phyloP scores from a whole-genome alignment of 2,797 vertebrate species.

The Catharus ustulatus region DNA sequence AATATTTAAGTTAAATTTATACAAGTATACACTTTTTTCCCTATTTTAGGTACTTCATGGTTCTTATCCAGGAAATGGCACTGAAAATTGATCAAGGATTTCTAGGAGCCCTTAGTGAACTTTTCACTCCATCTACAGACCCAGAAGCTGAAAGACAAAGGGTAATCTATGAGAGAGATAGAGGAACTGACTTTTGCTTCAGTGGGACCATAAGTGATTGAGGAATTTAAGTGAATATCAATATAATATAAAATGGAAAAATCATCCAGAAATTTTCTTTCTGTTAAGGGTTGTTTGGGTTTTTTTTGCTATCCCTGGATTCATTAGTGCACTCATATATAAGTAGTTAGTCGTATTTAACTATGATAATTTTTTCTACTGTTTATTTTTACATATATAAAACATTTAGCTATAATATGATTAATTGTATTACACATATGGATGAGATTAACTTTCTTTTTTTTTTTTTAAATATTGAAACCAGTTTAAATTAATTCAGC shows the following conservation, averaged over 20 bases:
- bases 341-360: background rate
- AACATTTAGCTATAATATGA: background rate
- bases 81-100: conserved; percentile 95
- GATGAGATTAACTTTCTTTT: background rate
- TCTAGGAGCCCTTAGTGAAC: conserved; percentile 83
- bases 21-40: background rate
- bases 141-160: conserved; percentile 80
- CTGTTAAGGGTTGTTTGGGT: background rate
- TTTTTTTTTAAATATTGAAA: background rate
- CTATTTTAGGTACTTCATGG: conserved; percentile 93
- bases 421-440: background rate
- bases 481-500: conserved; percentile 85
- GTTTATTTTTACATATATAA: background rate
- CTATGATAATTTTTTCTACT: background rate
- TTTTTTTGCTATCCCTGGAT: background rate
- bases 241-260: background rate
- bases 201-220: background rate
- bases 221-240: background rate
- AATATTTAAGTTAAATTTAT: background rate
- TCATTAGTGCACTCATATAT: background rate
- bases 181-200: background rate
- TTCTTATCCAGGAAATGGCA: conserved; percentile 97
- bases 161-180: conserved; percentile 69
- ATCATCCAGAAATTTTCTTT: background rate
- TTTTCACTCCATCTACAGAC: conserved; percentile 84